phyloP scores from a whole-genome alignment of 2,888 invertebrate species.

The Ypsolopha scabrella region DNA sequence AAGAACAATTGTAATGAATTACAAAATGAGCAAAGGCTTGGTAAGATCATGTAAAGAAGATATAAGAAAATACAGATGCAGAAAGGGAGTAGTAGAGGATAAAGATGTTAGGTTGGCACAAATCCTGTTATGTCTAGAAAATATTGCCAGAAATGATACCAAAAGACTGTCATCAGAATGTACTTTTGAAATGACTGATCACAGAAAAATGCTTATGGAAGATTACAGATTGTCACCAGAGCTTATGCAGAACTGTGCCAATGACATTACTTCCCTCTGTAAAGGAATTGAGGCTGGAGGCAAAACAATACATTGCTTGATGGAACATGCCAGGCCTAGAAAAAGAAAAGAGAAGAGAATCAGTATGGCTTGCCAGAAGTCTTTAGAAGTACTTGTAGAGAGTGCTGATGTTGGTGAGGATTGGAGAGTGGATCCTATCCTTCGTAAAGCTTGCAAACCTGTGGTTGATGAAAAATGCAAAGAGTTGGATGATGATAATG shows the following conservation, averaged over 20 bases:
- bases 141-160: slow-evolving; percentile 76
- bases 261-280: slow-evolving; percentile 85
- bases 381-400: slow-evolving; percentile 84
- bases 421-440: slow-evolving; percentile 93
- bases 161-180: slow-evolving; percentile 83
- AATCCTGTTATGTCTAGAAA: slow-evolving; percentile 93
- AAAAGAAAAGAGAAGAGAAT: slow-evolving; percentile 75
- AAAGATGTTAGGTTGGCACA: slow-evolving; percentile 88
- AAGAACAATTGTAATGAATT: slow-evolving; percentile 90
- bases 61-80: slow-evolving; percentile 87
- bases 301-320: slow-evolving; percentile 94
- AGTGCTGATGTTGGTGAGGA: slow-evolving; percentile 95
- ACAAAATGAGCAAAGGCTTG: slow-evolving; percentile 88
- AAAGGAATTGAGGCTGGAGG: slow-evolving; percentile 82
- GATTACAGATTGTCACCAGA: slow-evolving; percentile 96
- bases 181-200: slow-evolving; percentile 89
- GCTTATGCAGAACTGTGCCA: slow-evolving; percentile 87
- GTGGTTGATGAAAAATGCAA: slow-evolving; percentile 85
- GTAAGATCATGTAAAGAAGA: slow-evolving; percentile 91
- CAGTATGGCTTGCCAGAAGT: slow-evolving; percentile 78
- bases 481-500: slow-evolving; percentile 80
- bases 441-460: slow-evolving; percentile 86
- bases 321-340: slow-evolving; percentile 84
- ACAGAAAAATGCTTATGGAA: slow-evolving; percentile 91
- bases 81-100: slow-evolving; percentile 84